Base-by-base conservation (phyloP, 2,888 invertebrate species). In the Rhogogaster chlorosoma region DNA sequence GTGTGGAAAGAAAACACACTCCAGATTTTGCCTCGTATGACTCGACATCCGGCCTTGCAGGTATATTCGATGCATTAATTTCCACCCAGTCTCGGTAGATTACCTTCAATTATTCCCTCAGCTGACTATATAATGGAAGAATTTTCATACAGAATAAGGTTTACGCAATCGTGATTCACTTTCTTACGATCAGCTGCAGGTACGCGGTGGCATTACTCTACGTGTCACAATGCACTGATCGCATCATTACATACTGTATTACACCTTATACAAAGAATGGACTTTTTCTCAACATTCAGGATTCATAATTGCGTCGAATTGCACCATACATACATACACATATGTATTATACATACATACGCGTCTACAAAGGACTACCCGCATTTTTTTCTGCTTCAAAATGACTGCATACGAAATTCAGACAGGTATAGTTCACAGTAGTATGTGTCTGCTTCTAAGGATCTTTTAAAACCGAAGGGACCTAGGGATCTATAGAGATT, bases 131-230 rank as follows among this genome's bases (percentile, higher is more conserved):
- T n/a, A n/a, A n/a, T n/a, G 10, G 12, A 73, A 42, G 22, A 73
- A 73, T 73, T 67, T 67, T 67, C 3, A 67, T 18, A 10, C 67
- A 32, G 15, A 67, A 18, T 67, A 26, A 29, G 4, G 18, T 18
- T 73, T 73, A 26, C 42, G 26, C 73, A 73, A 73, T 73, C 42
- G 26, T 67, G 67, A 67, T 67, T 67, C 67, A 67, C 67, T 67
- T 67, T 32, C 67, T 32, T 18, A 67, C 45, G 45, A 45, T 45
- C 15, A 45, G 12, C 45, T 29, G 0, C n/a, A n/a, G n/a, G n/a
- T 18, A 18, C 4, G 15, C 15, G 12, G 32, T 15, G 18, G 29
- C 32, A 32, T 67, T 2, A 12, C 42, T 9, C 61, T 64, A 64
- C 61, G 61, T 64, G 61, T 64, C 67, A 67, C 67, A 32, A 67